These are phyloP conservation scores for Cylindroiulus punctatus DNA, from an alignment of 2,888 invertebrate species.

Conservation along the genomic window DNA sequence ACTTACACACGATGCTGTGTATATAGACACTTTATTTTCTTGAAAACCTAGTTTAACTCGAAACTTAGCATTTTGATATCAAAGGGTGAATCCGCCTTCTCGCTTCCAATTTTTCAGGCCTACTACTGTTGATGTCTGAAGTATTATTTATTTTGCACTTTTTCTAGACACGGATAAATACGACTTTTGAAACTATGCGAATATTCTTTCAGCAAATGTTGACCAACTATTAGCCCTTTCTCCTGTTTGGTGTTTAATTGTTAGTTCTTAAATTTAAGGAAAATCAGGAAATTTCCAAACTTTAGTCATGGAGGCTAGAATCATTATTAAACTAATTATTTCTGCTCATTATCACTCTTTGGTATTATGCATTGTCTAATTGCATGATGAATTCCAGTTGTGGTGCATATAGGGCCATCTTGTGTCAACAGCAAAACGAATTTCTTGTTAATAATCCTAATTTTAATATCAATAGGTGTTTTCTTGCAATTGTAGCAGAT, in stretches of 20 bases:
- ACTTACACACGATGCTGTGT: slow-evolving; percentile 30
- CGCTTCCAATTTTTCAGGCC: neutral
- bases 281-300: too few relatives aligned
- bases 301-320: too few relatives aligned
- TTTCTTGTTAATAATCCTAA: too few relatives aligned
- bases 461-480: too few relatives aligned
- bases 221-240: neutral
- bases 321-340: too few relatives aligned
- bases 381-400: neutral
- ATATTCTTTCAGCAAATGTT: slow-evolving; percentile 31
- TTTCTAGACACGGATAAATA: neutral
- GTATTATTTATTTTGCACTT: slow-evolving; percentile 6
- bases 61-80: slow-evolving; percentile 40
- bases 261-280: neutral
- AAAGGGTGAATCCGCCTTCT: slow-evolving; percentile 42
- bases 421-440: neutral
- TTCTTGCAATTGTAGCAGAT: too few relatives aligned
- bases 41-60: slow-evolving; percentile 30
- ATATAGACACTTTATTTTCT: slow-evolving; percentile 40
- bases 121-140: slow-evolving; percentile 15
- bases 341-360: too few relatives aligned
- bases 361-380: too few relatives aligned
- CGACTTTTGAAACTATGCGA: neutral
- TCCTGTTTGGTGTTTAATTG: neutral
- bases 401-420: neutral